These are phyloP conservation scores for Rhineura floridana DNA, from an alignment of 2,113 vertebrate species.

Conservation along the genomic window DNA sequence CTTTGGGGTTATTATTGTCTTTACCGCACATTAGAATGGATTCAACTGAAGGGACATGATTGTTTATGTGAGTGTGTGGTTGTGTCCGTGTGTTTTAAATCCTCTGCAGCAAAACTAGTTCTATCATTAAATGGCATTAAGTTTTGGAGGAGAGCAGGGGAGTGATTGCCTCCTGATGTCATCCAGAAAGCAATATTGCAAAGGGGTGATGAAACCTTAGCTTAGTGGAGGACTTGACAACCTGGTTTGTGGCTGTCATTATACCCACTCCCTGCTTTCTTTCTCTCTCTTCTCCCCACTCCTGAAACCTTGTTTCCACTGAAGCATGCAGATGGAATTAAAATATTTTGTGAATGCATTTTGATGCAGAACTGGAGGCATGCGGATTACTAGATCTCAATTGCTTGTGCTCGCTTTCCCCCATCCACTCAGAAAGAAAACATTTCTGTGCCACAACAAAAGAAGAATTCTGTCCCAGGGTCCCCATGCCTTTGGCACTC, in stretches of 20 bases:
- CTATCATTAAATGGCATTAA: slow-evolving; percentile 68
- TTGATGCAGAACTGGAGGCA: slow-evolving; percentile 43
- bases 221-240: slow-evolving; percentile 45
- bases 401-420: slow-evolving; percentile 39
- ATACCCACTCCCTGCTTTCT: background rate
- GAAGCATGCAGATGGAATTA: slow-evolving; percentile 60
- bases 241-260: slow-evolving; percentile 51
- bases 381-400: slow-evolving; percentile 20
- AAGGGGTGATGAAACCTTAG: slow-evolving; percentile 61
- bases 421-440: slow-evolving; percentile 46
- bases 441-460: slow-evolving; percentile 42
- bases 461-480: slow-evolving; percentile 24
- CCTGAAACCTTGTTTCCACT: slow-evolving; percentile 44
- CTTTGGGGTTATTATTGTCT: slow-evolving; percentile 86
- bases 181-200: slow-evolving; percentile 72
- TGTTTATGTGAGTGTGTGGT: background rate
- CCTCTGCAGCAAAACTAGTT: slow-evolving; percentile 70
- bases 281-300: slow-evolving; percentile 11
- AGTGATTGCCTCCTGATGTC: slow-evolving; percentile 56
- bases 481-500: slow-evolving; percentile 1
- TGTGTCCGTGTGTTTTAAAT: slow-evolving; percentile 57
- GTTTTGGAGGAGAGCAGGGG: slow-evolving; percentile 49
- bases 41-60: slow-evolving; percentile 78
- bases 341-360: slow-evolving; percentile 52
- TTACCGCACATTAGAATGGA: slow-evolving; percentile 86